Percentiles rank a stretch among this genome's conserved stretches.
Evolutionary conservation across 2,113 vertebrate species (phyloP).

Genomic region (Diadophis punctatus): DNA sequence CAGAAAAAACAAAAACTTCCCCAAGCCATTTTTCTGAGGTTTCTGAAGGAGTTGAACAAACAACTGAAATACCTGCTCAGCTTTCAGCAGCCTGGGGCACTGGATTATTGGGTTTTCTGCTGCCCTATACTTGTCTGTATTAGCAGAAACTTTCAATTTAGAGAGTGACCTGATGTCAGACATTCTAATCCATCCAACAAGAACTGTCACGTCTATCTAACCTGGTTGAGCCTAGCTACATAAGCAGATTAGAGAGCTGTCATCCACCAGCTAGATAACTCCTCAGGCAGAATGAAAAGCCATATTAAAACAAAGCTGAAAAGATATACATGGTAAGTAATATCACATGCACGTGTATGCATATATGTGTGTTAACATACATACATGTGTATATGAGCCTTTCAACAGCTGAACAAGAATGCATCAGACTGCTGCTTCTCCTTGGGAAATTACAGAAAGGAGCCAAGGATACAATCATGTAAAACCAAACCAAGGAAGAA

Average conservation of each 20-base stretch:
- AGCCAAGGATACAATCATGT: not conserved
- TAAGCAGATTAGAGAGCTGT: slow-evolving; percentile 63
- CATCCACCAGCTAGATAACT: slow-evolving; percentile 21
- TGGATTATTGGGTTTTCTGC: slow-evolving; percentile 51
- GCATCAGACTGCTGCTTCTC: not conserved
- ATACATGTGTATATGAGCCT: not conserved
- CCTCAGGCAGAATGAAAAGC: slow-evolving; percentile 37
- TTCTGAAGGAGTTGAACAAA: slow-evolving; percentile 28
- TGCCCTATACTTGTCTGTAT: slow-evolving; percentile 47
- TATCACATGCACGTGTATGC: not conserved
- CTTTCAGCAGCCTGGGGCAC: not conserved
- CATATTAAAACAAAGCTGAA: slow-evolving; percentile 45
- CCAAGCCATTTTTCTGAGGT: not conserved
- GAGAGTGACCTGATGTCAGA: slow-evolving; percentile 57
- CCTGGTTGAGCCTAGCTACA: slow-evolving; percentile 50
- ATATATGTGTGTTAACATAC: not conserved
- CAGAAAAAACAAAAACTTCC: fast-evolving
- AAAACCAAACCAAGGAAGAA: not conserved
- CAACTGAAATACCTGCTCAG: slow-evolving; percentile 1
- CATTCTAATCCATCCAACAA: slow-evolving; percentile 54
- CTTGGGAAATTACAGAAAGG: not conserved
- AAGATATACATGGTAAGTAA: slow-evolving; percentile 20
- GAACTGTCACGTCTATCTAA: slow-evolving; percentile 55
- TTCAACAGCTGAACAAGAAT: not conserved
- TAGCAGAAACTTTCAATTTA: slow-evolving; percentile 51